phyloP scores from a whole-genome alignment of 1,140 invertebrate genomes.

The Rhysida immarginata region DNA sequence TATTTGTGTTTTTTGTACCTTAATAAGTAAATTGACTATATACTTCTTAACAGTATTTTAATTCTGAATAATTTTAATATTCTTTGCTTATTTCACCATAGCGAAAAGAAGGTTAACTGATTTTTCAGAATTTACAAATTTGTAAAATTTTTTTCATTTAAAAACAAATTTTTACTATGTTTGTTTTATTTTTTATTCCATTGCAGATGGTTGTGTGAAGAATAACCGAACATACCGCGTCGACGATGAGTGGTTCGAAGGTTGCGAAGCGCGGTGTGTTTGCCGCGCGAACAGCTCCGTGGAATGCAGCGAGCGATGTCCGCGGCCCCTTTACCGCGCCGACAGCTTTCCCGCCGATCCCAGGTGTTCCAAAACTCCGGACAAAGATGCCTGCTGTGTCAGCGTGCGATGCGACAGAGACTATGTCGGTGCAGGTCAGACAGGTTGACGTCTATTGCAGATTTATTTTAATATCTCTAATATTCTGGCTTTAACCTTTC shows the following conservation, averaged over 20 bases:
- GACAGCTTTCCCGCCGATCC: slow-evolving; percentile 44
- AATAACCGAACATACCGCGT: slow-evolving; percentile 23
- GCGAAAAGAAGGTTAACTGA: no score
- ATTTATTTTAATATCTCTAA: no score
- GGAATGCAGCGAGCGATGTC: slow-evolving; percentile 15
- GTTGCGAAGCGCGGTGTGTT: slow-evolving; percentile 19
- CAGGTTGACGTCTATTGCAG: no score
- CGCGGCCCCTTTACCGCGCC: slow-evolving; percentile 15
- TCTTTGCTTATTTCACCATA: no score
- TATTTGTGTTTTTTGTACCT: no score
- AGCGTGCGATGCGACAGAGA: slow-evolving; percentile 44
- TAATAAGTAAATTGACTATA: no score
- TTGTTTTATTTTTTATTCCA: not conserved
- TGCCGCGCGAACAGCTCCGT: slow-evolving; percentile 16
- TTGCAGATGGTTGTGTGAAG: slow-evolving; percentile 27
- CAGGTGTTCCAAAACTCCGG: slow-evolving; percentile 49
- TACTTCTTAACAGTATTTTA: no score
- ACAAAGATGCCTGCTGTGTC: slow-evolving; percentile 61
- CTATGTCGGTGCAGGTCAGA: no score
- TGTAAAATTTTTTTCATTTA: not conserved
- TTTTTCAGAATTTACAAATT: no score
- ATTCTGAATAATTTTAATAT: no score
- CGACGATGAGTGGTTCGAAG: slow-evolving; percentile 19
- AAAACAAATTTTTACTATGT: not conserved
- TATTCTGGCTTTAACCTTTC: no score